Base-by-base conservation (phyloP, 2,797 vertebrate genomes). In the Carapus acus region DNA sequence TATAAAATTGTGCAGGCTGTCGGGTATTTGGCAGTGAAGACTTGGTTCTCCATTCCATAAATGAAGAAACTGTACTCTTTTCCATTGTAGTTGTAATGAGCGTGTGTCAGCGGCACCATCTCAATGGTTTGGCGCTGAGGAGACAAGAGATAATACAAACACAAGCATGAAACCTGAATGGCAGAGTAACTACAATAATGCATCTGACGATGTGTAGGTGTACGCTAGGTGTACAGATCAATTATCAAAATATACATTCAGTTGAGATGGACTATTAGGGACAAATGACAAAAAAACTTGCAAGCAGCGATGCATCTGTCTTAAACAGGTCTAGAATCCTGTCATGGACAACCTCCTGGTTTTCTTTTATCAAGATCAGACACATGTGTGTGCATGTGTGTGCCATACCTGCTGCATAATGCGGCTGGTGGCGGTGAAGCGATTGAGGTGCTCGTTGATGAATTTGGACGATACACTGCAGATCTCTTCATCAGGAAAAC, bases 21-120 rank as follows among this genome's bases (percentile, higher is more conserved):
- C 0, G 91, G 92, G 55, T 90, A 90, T 63, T 89, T 91, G 8
- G 67, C 55, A 0, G 58, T 76, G 0, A 87, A 71, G 23, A 91
- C 90, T 50, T 81, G 69, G 82, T 88, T 92, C 72, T 94, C 88
- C 0, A 74, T 75, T 8, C 92, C 91, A 0, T 86, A 93, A 40
- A 92, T 41, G 6, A 83, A 91, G 80, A 85, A 93, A 69, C 80
- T 71, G 4, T 68, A 80, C 9, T 82, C 74, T 62, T 89, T 88
- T 2, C 87, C 90, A 1, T 11, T 81, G 67, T 88, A 89, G n/a
- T 62, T 62, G 71, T 87, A 92, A 23, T 47, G 71, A 0, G 89
- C 91, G 29, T 89, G 90, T 0, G 92, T 92, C 67, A 92, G 79
- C 1, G 91, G 92, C 43, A 93, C 83, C 65, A 92, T 69, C 80